Conservation (phyloP, 2,888 invertebrate genomes). For the Noctua fimbriata region DNA sequence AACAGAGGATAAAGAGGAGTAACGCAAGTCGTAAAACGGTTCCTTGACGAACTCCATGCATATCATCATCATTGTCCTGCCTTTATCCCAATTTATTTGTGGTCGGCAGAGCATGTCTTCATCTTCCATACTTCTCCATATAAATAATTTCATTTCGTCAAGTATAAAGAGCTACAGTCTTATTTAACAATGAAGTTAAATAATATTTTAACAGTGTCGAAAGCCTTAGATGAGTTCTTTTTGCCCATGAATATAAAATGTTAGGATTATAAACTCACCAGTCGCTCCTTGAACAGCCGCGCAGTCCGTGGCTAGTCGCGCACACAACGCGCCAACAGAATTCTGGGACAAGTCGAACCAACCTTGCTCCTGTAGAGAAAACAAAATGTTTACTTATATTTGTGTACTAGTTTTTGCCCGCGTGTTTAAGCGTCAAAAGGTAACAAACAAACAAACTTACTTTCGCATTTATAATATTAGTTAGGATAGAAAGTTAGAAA, state of each 20-base stretch:
- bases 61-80: too few relatives aligned
- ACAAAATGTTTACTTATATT: not conserved
- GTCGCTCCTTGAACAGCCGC: slow-evolving; percentile 92
- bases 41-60: slow-evolving; percentile 2
- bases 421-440: too few relatives aligned
- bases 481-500: too few relatives aligned
- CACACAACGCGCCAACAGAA: slow-evolving; percentile 91
- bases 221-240: not conserved
- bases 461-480: too few relatives aligned
- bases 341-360: slow-evolving; percentile 91
- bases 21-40: not conserved
- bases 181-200: not conserved
- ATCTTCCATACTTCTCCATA: too few relatives aligned
- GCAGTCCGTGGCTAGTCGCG: slow-evolving; percentile 91
- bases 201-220: not conserved
- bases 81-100: too few relatives aligned
- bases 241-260: not conserved
- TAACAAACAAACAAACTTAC: too few relatives aligned
- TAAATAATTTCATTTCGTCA: too few relatives aligned
- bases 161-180: too few relatives aligned
- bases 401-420: not conserved
- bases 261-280: slow-evolving; percentile 74
- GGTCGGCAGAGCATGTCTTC: too few relatives aligned
- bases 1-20: not conserved
- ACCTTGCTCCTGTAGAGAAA: slow-evolving; percentile 89